These are phyloP conservation scores for Crepidodera aurea DNA, from an alignment of 2,888 invertebrate genomes.

Conservation along the genomic window DNA sequence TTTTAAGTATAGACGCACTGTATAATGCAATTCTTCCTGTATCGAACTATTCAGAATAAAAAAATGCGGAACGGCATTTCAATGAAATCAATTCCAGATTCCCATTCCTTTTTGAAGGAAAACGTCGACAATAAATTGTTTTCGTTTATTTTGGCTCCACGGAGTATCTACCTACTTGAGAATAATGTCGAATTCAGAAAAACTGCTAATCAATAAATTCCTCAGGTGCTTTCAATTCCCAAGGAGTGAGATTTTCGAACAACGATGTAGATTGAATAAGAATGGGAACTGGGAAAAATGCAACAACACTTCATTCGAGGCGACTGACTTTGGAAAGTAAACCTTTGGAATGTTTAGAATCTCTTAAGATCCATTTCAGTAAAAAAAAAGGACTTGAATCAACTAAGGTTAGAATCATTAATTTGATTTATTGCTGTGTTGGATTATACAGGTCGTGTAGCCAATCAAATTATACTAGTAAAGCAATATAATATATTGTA, in stretches of 20 bases:
- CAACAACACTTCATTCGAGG: conserved; percentile 26
- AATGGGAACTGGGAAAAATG: conserved; percentile 19
- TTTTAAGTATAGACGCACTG: no score
- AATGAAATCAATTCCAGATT: not conserved
- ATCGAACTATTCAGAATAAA: no score
- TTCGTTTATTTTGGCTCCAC: conserved; percentile 32
- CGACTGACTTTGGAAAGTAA: conserved; percentile 13
- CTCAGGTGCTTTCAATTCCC: conserved; percentile 39
- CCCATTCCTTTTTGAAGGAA: conserved; percentile 20
- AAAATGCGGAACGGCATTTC: no score
- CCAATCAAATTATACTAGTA: no score
- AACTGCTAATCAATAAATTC: conserved; percentile 40
- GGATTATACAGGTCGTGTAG: no score
- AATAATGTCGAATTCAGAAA: conserved; percentile 34
- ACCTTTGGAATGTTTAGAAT: conserved; percentile 5
- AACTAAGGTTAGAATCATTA: no score
- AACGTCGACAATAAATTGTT: conserved; percentile 32
- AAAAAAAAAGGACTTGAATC: no score
- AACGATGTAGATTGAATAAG: conserved; percentile 25
- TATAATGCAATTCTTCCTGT: no score
- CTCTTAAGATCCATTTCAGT: no score
- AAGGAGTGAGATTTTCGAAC: conserved; percentile 25
- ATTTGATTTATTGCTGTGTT: no score
- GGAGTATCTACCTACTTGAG: conserved; percentile 26
- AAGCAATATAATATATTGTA: no score